These are phyloP conservation scores for Omphaloscelis lunosa DNA, from an alignment of 2,888 invertebrate genomes.

Conservation along the genomic window DNA sequence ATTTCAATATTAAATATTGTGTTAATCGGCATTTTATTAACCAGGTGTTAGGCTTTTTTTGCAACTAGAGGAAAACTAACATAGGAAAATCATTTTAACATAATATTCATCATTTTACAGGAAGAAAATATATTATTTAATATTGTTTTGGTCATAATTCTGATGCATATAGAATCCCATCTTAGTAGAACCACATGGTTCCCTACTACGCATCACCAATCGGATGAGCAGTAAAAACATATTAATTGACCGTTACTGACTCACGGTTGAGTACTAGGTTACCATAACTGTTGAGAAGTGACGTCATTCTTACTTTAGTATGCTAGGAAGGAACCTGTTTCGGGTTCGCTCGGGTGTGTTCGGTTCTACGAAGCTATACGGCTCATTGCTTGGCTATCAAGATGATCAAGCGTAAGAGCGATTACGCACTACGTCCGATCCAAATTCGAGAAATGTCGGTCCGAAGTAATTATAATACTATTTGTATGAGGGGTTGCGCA, in stretches of 20 bases:
- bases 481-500: no score
- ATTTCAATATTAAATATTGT: neutral
- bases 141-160: neutral
- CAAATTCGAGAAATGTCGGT: no score
- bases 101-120: neutral
- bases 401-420: neutral
- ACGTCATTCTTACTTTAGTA: conserved; percentile 58
- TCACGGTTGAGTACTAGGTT: conserved; percentile 68
- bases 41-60: neutral
- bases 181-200: neutral
- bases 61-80: neutral
- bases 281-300: conserved; percentile 65
- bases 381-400: conserved; percentile 6
- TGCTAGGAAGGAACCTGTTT: conserved; percentile 27
- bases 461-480: no score
- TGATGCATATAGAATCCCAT: no score
- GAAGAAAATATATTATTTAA: neutral
- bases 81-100: neutral
- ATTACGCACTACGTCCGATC: no score
- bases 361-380: conserved; percentile 7
- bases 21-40: no score
- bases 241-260: conserved; percentile 63
- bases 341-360: conserved; percentile 27
- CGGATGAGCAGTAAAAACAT: conserved; percentile 49
- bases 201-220: conserved; percentile 34